These are phyloP conservation scores for Phalera bucephala DNA, from an alignment of 2,888 invertebrate species.

Conservation along the genomic window DNA sequence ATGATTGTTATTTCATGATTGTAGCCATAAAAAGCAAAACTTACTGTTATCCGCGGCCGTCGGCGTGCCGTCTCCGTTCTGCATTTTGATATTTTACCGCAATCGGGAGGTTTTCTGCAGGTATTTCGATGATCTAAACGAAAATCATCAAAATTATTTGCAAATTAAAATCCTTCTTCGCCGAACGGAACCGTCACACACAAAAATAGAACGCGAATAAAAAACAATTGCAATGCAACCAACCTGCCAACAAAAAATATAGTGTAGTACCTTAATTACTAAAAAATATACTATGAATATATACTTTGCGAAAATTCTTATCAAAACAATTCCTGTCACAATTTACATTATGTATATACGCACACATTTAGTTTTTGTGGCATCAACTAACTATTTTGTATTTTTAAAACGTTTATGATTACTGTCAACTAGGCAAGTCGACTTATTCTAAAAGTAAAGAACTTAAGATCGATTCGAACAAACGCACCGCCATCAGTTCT, in stretches of 20 bases:
- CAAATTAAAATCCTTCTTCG: slow-evolving; percentile 63
- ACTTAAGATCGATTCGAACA: no score
- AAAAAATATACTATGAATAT: background rate
- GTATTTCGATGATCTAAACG: slow-evolving; percentile 56
- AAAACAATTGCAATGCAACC: slow-evolving; percentile 74
- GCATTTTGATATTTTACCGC: slow-evolving; percentile 67
- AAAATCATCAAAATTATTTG: slow-evolving; percentile 69
- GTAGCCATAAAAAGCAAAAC: slow-evolving; percentile 63
- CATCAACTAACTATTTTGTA: no score
- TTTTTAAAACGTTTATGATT: no score
- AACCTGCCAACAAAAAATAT: slow-evolving; percentile 43
- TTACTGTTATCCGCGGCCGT: slow-evolving; percentile 66
- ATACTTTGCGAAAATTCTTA: no score
- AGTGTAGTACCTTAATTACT: slow-evolving; percentile 14
- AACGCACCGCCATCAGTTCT: no score
- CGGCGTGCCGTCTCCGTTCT: slow-evolving; percentile 76
- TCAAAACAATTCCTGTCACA: no score
- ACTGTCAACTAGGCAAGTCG: no score
- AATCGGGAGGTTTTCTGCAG: slow-evolving; percentile 60
- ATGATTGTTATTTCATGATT: slow-evolving; percentile 58
- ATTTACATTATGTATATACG: no score
- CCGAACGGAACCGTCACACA: slow-evolving; percentile 79
- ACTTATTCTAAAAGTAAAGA: no score
- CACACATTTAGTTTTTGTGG: no score
- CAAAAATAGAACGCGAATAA: slow-evolving; percentile 82